Evolutionary conservation across 1,140 invertebrate species (phyloP).

Genomic region (Acromyrmex charruanus): DNA sequence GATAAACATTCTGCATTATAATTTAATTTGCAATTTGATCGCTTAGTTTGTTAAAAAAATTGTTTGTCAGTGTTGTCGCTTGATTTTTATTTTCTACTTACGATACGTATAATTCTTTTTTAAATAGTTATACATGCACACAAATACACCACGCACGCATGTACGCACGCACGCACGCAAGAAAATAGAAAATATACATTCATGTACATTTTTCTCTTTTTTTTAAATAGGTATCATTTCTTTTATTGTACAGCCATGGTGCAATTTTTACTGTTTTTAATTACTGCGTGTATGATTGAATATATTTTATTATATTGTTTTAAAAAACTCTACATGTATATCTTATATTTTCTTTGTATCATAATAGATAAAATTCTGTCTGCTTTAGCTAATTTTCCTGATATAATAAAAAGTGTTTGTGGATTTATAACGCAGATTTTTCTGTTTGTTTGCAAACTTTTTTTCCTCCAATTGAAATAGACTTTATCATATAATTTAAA

Average conservation of each 20-base stretch:
- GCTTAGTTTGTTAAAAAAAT: neutral
- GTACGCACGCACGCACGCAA: too few species aligned
- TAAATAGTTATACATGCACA: neutral
- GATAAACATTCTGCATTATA: neutral
- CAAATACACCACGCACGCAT: too few species aligned
- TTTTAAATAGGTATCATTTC: neutral
- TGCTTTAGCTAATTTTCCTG: constrained; percentile 76
- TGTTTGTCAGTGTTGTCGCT: neutral
- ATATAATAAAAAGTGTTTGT: constrained; percentile 59
- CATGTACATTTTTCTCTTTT: neutral
- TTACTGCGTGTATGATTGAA: neutral
- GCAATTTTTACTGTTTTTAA: constrained; percentile 36
- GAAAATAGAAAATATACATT: constrained; percentile 20
- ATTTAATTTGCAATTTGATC: constrained; percentile 31
- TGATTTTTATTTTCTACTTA: constrained; percentile 27
- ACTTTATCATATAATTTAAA: neutral
- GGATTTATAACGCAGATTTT: constrained; percentile 62
- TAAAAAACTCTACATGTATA: constrained; percentile 59
- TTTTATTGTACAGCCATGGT: constrained; percentile 20
- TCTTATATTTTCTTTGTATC: constrained; percentile 36
- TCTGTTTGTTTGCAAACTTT: constrained; percentile 69
- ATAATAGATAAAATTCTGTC: constrained; percentile 15
- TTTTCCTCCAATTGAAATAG: constrained; percentile 59
- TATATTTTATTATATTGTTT: neutral
- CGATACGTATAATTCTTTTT: neutral